Conservation (phyloP, 2,797 vertebrate genomes). For the Pipistrellus pygmaeus region DNA sequence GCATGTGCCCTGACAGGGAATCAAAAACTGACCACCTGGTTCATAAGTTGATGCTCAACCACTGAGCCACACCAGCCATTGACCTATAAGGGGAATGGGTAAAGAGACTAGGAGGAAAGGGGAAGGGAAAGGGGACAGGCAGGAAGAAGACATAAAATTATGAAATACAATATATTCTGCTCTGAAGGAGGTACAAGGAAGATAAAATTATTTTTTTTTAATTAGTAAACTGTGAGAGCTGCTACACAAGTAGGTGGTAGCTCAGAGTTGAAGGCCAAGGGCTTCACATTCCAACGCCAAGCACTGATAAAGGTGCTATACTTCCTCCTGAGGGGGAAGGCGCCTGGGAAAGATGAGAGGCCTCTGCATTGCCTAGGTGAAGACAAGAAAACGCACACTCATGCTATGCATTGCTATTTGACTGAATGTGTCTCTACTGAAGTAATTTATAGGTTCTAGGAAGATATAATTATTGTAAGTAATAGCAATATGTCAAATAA, state of each 20-base stretch:
- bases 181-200: constrained; percentile 3
- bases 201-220: background rate
- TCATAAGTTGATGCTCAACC: no score
- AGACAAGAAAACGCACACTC: background rate
- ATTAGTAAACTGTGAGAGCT: background rate
- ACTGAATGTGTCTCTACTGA: background rate
- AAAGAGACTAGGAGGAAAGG: no score
- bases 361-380: background rate
- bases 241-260: background rate
- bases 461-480: background rate
- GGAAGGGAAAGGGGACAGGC: background rate
- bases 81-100: no score
- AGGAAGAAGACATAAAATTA: background rate
- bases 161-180: background rate
- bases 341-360: background rate
- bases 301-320: no score
- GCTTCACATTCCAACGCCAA: background rate
- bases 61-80: no score
- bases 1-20: no score
- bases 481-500: background rate
- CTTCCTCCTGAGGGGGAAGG: background rate
- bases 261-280: background rate
- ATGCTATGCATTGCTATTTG: background rate
- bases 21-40: no score
- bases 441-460: background rate